These are phyloP conservation scores for Diglossa cyanea DNA, from an alignment of 2,797 vertebrate genomes.

Conservation along the genomic window DNA sequence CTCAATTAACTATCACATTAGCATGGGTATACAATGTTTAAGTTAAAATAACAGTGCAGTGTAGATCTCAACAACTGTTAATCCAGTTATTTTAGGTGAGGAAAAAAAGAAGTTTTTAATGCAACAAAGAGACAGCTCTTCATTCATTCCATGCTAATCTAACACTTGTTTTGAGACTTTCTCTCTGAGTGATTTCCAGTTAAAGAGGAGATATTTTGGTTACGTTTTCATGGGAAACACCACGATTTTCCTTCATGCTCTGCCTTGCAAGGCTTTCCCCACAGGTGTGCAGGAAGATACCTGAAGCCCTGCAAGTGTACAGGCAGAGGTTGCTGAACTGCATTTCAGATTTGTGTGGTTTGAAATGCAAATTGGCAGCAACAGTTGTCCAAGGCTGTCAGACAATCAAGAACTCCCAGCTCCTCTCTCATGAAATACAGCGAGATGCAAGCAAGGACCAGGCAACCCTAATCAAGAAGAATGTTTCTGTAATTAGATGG, in stretches of 20 bases:
- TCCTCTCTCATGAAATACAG: not conserved
- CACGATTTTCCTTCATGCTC: not conserved
- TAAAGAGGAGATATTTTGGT: not conserved
- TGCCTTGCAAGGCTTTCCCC: not conserved
- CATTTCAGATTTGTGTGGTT: not conserved
- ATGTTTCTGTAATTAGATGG: slow-evolving; percentile 51
- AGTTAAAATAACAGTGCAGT: not conserved
- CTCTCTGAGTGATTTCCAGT: not conserved
- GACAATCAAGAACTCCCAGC: not conserved
- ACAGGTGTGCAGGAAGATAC: not conserved
- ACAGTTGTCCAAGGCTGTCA: not conserved
- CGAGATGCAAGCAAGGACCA: not conserved
- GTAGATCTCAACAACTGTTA: not conserved
- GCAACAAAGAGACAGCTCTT: not conserved
- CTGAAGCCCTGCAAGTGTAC: not conserved
- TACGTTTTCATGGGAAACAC: not conserved
- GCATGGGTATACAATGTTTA: not conserved
- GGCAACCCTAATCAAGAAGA: slow-evolving; percentile 51
- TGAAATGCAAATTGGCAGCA: not conserved
- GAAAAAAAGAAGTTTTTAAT: not conserved
- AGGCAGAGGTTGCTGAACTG: not conserved
- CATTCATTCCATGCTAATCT: not conserved
- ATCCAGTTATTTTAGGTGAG: not conserved
- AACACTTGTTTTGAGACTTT: not conserved
- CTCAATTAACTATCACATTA: not conserved